These are phyloP conservation scores for Falco punctatus DNA, from an alignment of 2,113 vertebrate genomes.

Conservation along the genomic window DNA sequence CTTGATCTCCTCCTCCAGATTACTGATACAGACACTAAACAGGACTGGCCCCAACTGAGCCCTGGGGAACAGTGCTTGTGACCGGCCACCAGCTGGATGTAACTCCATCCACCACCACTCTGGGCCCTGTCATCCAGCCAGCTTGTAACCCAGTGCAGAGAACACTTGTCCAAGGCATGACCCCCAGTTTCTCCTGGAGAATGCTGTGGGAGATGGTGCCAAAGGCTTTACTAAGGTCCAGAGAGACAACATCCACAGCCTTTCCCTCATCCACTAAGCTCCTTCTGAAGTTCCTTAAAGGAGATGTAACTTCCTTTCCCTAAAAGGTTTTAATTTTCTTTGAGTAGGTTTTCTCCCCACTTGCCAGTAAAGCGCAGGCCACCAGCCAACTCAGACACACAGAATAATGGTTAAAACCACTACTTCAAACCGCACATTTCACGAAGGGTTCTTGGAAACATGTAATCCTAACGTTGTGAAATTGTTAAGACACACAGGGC, in stretches of 20 bases:
- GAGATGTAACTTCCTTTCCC: neutral
- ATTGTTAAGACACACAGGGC: neutral
- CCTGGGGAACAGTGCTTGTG: neutral
- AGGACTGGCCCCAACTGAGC: neutral
- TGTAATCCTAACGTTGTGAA: neutral
- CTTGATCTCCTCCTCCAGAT: rapidly evolving
- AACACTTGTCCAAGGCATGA: neutral
- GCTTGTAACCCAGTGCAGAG: neutral
- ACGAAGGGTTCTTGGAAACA: neutral
- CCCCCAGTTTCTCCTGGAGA: neutral
- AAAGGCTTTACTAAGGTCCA: neutral
- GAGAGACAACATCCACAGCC: neutral
- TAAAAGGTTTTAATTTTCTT: neutral
- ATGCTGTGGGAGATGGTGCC: neutral
- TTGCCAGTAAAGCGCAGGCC: neutral
- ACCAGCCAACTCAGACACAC: neutral
- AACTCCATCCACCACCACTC: neutral
- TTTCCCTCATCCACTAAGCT: neutral
- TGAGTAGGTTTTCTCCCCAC: rapidly evolving
- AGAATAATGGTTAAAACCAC: neutral
- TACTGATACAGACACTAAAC: neutral
- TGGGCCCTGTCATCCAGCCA: neutral
- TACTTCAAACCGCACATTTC: neutral
- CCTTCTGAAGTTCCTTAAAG: neutral
- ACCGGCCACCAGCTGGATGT: neutral